Evolutionary conservation across 2,797 vertebrate genomes (phyloP), one percentile per base, ranked within the genome.

Genomic region (Sparidentex hasta): DNA sequence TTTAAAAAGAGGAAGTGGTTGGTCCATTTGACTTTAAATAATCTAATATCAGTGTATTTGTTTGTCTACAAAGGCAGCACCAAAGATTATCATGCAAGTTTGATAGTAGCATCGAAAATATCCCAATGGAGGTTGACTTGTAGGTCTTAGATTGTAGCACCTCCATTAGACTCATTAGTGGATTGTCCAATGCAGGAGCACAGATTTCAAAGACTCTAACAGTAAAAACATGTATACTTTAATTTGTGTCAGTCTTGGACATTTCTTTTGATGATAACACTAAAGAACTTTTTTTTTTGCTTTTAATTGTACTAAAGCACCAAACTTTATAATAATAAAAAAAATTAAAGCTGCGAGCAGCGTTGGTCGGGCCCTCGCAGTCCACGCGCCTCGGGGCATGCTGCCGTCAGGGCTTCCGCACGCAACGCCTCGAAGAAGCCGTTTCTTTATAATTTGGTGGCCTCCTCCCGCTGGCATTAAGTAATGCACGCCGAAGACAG

Each of bases 1-100:
- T 54, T 57, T 52, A 59, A 16, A 54, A 41, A 48, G 23, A 69
- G 21, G n/a, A 63, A 2, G n/a, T 57, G 11, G 38, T 68, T 51
- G 14, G 17, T 58, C 11, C 38, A 25, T 38, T 46, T 51, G 44
- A 47, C 50, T 20, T 64, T 47, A 27, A 25, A 41, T 43, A 1
- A 43, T 43, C 3, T n/a, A 51, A 43, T 23, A 41, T 51, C 1
- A 11, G 9, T 70, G 44, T 7, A 38, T 47, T 17, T 21, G 3
- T 52, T 68, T 55, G 9, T 14, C 29, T 68, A 38, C 6, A 11
- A 21, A 11, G 21, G 43, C 58, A 27, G 51, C 52, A 43, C 8
- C 27, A 21, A 43, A 2, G 43, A 14, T 16, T 5, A 17, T 6
- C n/a, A 50, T 41, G 12, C 11, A 21, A 23, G 11, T 59, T 14